Percentiles rank a stretch among this genome's conserved stretches.
phyloP scores from a whole-genome alignment of 1,140 invertebrate genomes.

The Drosophila guanche region DNA sequence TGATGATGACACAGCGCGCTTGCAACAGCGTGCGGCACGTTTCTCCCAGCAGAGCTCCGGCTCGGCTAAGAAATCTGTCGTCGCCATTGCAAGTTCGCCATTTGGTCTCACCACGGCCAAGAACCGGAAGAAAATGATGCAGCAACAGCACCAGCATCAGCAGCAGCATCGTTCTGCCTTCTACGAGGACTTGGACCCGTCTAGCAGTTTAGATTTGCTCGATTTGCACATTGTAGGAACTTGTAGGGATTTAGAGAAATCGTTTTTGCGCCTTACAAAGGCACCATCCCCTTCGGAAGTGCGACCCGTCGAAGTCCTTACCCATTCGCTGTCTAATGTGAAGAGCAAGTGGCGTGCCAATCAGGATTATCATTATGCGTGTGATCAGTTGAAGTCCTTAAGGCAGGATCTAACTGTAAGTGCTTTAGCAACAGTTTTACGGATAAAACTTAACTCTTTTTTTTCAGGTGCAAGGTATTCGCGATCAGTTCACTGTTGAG shows the following conservation, averaged over 20 bases:
- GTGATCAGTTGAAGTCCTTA: constrained; percentile 99
- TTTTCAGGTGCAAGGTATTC: constrained; percentile 94
- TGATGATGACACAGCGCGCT: constrained; percentile 89
- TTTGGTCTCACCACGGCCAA: constrained; percentile 77
- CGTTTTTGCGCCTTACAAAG: constrained; percentile 96
- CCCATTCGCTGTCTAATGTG: constrained; percentile 93
- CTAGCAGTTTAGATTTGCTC: constrained; percentile 88
- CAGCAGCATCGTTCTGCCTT: constrained; percentile 53
- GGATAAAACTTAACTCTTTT: neutral
- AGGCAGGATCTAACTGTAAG: constrained; percentile 98
- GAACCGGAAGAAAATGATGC: constrained; percentile 65
- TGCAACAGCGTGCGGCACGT: constrained; percentile 93
- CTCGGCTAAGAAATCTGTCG: constrained; percentile 76
- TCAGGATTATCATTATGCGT: constrained; percentile 97
- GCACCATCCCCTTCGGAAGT: constrained; percentile 96
- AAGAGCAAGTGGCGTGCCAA: constrained; percentile 94
- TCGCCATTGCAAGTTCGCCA: constrained; percentile 78
- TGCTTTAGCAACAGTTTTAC: neutral
- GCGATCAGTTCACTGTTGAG: constrained; percentile 96
- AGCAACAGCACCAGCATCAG: constrained; percentile 34
- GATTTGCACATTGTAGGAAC: constrained; percentile 96
- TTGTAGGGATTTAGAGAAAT: constrained; percentile 96
- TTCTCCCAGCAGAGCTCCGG: constrained; percentile 86
- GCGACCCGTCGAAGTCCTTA: constrained; percentile 93
- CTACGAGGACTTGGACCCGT: constrained; percentile 84